Conservation (phyloP, 2,797 vertebrate genomes). For the Melanotaenia nigrans region DNA sequence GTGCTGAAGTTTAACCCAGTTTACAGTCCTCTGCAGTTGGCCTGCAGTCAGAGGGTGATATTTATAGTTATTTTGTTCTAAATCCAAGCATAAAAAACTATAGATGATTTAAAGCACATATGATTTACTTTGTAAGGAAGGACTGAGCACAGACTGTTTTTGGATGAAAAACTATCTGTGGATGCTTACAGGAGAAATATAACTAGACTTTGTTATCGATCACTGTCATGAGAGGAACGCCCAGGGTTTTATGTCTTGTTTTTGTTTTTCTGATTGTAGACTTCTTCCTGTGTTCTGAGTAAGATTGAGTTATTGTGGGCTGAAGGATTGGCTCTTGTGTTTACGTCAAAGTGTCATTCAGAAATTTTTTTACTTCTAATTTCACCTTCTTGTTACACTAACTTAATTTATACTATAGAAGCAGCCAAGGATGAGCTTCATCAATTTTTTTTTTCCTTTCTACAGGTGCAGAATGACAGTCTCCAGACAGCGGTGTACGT, state of each 20-base stretch:
- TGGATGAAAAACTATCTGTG: not conserved
- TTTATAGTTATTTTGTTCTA: not conserved
- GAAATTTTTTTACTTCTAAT: not conserved
- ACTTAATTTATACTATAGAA: not conserved
- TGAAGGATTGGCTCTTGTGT: not conserved
- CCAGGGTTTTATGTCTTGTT: not conserved
- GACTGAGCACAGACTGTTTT: not conserved
- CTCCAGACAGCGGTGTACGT: conserved; percentile 83
- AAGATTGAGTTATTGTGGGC: conserved; percentile 20
- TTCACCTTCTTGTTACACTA: not conserved
- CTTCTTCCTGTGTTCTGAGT: conserved; percentile 63
- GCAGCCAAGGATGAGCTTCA: not conserved
- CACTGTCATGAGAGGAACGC: not conserved
- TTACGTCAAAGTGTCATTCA: not conserved
- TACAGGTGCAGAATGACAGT: conserved; percentile 73
- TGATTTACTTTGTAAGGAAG: not conserved
- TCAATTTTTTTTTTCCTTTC: not conserved
- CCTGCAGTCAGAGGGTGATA: conserved; percentile 11
- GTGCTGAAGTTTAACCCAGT: conserved; percentile 5
- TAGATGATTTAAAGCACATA: not conserved
- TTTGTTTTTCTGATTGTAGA: conserved; percentile 17
- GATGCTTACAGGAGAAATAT: not conserved
- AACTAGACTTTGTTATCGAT: conserved; percentile 2
- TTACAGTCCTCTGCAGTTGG: conserved; percentile 6
- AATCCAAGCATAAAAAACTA: not conserved